phyloP scores from a whole-genome alignment of 2,113 vertebrate genomes.

The Lasiurus cinereus region DNA sequence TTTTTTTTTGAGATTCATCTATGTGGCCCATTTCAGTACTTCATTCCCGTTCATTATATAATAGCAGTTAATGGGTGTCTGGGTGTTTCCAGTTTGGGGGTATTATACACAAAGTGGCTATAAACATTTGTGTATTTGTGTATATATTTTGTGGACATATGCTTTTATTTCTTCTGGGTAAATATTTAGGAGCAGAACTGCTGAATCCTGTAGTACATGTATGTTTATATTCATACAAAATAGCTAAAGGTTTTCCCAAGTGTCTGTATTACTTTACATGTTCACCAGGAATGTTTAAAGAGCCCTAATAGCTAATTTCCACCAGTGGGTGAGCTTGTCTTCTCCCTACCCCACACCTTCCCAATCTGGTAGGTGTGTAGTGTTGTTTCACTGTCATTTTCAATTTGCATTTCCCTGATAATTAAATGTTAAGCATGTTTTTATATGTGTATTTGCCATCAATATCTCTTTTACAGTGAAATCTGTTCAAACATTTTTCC shows the following conservation, averaged over 20 bases:
- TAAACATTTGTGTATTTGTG: slow-evolving; percentile 33
- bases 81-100: not conserved
- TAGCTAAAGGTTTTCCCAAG: not conserved
- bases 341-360: not conserved
- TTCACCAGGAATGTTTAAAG: not conserved
- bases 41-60: not conserved
- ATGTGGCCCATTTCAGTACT: not conserved
- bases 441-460: not conserved
- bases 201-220: not conserved
- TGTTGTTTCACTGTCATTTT: not conserved
- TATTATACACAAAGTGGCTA: slow-evolving; percentile 47
- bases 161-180: slow-evolving; percentile 28
- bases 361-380: not conserved
- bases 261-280: not conserved
- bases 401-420: not conserved
- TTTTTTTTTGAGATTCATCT: not conserved
- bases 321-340: not conserved
- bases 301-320: not conserved
- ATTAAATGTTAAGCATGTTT: not conserved
- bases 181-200: not conserved
- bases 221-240: not conserved
- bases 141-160: not conserved
- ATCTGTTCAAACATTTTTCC: not conserved
- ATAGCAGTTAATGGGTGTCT: not conserved
- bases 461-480: not conserved